These are phyloP conservation scores for Ictalurus furcatus DNA, from an alignment of 2,113 vertebrate genomes.

Conservation along the genomic window DNA sequence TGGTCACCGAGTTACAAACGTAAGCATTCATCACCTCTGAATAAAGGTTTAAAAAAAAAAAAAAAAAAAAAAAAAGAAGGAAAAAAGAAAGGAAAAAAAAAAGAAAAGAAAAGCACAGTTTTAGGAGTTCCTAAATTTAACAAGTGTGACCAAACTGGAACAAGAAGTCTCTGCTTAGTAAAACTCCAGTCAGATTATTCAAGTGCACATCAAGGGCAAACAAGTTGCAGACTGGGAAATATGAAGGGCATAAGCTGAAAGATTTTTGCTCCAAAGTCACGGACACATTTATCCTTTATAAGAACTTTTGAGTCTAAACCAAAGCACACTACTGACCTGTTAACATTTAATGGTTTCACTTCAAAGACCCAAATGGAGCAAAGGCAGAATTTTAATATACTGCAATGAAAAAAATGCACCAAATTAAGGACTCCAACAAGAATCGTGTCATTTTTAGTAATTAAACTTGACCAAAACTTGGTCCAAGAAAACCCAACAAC, in stretches of 20 bases:
- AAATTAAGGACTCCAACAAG: not conserved
- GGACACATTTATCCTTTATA: not conserved
- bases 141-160: not conserved
- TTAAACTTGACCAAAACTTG: not conserved
- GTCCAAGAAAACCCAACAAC: not conserved
- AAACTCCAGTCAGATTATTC: not conserved
- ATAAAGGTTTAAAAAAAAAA: not conserved
- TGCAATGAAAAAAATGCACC: not conserved
- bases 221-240: not conserved
- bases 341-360: not conserved
- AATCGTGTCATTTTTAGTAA: not conserved
- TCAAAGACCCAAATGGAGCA: not conserved
- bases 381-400: not conserved
- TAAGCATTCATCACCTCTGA: conserved; percentile 20
- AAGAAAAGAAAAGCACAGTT: conserved; percentile 4
- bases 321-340: not conserved
- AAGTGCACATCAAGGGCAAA: not conserved
- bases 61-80: too few species aligned
- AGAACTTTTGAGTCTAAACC: not conserved
- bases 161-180: not conserved
- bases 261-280: not conserved
- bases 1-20: conserved; percentile 40
- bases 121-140: conserved; percentile 44
- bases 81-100: too few species aligned
- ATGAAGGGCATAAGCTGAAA: not conserved